Percentiles rank a stretch among this genome's conserved stretches.
These are phyloP conservation scores for Pristis pectinata DNA, from an alignment of 2,797 vertebrate species.

Conservation along the genomic window DNA sequence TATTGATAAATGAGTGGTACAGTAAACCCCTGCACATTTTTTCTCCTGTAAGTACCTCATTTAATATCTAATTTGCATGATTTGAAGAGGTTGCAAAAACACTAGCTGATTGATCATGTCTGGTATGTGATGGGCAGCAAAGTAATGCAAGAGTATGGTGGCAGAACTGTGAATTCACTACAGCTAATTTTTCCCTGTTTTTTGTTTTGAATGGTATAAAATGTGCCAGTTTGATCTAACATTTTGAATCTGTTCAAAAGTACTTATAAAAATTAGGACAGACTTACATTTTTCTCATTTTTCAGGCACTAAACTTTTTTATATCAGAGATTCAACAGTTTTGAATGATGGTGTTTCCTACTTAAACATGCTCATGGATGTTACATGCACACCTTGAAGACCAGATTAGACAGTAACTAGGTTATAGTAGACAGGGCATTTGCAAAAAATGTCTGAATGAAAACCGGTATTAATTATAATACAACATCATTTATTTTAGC, in stretches of 20 bases:
- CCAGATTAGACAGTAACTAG: background rate
- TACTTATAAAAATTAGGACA: background rate
- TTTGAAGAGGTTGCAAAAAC: too few relatives aligned
- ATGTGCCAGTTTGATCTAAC: background rate
- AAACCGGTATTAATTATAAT: background rate
- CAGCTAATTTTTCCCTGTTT: too few relatives aligned
- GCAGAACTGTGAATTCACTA: too few relatives aligned
- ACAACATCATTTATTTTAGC: too few relatives aligned
- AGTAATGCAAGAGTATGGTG: too few relatives aligned
- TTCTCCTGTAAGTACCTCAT: too few relatives aligned
- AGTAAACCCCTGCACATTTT: too few relatives aligned
- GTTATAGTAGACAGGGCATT: background rate
- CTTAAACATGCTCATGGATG: background rate
- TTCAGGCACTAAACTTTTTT: background rate
- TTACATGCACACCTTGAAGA: background rate
- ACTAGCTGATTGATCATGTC: too few relatives aligned
- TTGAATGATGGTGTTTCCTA: background rate
- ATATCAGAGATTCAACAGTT: conserved; percentile 2
- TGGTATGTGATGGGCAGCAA: too few relatives aligned
- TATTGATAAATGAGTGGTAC: too few relatives aligned
- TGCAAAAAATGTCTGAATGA: background rate
- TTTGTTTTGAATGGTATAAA: background rate
- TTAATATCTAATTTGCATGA: too few relatives aligned
- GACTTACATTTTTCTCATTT: background rate
- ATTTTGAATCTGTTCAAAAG: background rate